These are phyloP conservation scores for Hyperoodon ampullatus DNA, from an alignment of 2,113 vertebrate genomes.

Conservation along the genomic window DNA sequence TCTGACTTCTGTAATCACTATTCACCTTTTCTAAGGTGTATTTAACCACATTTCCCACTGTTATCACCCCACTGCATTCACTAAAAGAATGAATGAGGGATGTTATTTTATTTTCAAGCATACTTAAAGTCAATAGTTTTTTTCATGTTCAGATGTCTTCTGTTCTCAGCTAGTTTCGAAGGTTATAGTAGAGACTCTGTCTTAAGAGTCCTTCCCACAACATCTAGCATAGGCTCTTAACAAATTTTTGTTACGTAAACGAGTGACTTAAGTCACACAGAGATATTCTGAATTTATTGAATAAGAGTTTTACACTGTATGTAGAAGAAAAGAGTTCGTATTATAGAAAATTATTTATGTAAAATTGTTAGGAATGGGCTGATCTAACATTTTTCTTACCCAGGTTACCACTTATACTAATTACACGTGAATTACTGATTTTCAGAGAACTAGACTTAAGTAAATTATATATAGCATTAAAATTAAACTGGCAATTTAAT, in stretches of 20 bases:
- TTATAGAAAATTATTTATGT: not conserved
- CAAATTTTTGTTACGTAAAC: not conserved
- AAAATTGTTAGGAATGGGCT: constrained; percentile 6
- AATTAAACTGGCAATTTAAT: not conserved
- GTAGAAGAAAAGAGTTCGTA: not conserved
- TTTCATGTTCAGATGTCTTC: not conserved
- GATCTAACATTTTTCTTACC: not conserved
- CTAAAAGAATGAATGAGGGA: not conserved
- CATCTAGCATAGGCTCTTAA: not conserved
- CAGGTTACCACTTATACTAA: not conserved
- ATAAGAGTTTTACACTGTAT: not conserved
- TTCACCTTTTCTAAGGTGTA: not conserved
- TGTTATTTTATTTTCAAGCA: not conserved
- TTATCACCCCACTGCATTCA: not conserved
- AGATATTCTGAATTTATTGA: constrained; percentile 6
- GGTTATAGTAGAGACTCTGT: not conserved
- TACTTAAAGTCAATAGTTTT: not conserved
- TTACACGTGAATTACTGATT: not conserved
- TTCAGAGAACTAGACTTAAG: constrained; percentile 15
- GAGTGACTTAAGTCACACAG: not conserved
- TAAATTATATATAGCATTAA: constrained; percentile 5
- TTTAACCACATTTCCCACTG: not conserved
- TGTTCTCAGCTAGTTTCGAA: not conserved
- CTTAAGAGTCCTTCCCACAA: not conserved
- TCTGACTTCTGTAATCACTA: constrained; percentile 40